Conservation (phyloP, 2,113 vertebrate genomes). For the Albula goreensis region DNA sequence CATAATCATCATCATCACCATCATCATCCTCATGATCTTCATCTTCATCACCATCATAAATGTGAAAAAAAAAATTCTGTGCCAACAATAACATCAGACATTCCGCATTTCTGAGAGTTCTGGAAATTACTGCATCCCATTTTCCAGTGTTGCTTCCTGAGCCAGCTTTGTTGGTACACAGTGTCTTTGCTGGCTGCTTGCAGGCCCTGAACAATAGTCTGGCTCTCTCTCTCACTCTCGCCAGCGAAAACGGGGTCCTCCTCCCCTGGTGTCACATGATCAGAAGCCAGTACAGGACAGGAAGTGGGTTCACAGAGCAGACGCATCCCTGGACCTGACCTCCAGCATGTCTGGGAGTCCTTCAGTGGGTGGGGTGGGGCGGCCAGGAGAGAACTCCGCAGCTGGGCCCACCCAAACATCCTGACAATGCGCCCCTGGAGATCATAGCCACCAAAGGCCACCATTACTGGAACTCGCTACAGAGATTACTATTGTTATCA, state of each 20-base stretch:
- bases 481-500: not conserved
- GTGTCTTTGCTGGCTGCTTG: constrained; percentile 2
- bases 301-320: constrained; percentile 35
- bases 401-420: not conserved
- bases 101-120: not conserved
- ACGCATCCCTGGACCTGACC: constrained; percentile 30
- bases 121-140: constrained; percentile 6
- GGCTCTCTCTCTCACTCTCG: constrained; percentile 1
- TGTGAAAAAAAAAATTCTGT: not conserved
- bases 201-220: constrained; percentile 32
- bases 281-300: constrained; percentile 16
- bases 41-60: not conserved
- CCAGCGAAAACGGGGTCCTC: not conserved
- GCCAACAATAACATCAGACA: not conserved
- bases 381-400: not conserved
- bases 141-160: constrained; percentile 42
- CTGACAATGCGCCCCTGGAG: not conserved
- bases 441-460: not conserved
- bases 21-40: not conserved
- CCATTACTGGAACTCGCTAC: not conserved
- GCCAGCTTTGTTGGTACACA: constrained; percentile 24
- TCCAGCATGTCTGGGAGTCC: constrained; percentile 25
- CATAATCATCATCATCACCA: too few relatives aligned
- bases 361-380: not conserved
- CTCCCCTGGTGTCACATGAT: constrained; percentile 15